Evolutionary conservation across 35 echinoderm and acorn worm species (phyloP), one percentile per base, ranked within the genome.

Genomic region (Hemicentrotus pulcherrimus): DNA sequence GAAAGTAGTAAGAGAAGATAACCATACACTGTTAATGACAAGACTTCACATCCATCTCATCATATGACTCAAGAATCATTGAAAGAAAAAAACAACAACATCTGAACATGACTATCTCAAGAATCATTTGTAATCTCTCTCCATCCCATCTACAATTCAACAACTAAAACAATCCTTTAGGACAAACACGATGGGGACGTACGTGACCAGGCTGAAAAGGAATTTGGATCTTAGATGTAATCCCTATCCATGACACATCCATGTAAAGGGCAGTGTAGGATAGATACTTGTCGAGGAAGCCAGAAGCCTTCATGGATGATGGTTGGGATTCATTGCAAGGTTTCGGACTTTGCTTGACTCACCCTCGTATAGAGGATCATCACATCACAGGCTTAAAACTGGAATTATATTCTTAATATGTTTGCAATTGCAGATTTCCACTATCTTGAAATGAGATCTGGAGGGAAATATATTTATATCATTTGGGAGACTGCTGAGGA

Each of bases 381-480:
- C 65, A 78, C 5, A 22, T 30, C 65, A 78, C 0, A 78, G 65
- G 65, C 19, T 18, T 28, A 78, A 11, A 78, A 30, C 65, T 78
- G 18, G 65, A 78, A 28, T 7, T 24, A 78, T n/a, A 78, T 28
- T 28, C 65, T 28, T 28, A 8, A 78, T 14, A 22, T 6, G 18
- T 28, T 78, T 28, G 28, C 65, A 78, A 28, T 78, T 0, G 1
- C 28, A 78, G 65, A 78, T 78, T 78, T 78, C 65, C 65, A 78
- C 28, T 78, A n/a, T 78, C 22, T 78, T 78, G 24, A 78, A 78
- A 8, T n/a, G 4, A 78, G 5, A 78, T 78, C 28, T 78, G 19
- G 8, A 78, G 28, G 65, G 65, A 78, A 78, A 78, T 78, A 78
- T n/a, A 78, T 78, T 78, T 78, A 78, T 78, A 78, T 78, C 65